These are phyloP conservation scores for Pyralis farinalis DNA, from an alignment of 2,888 invertebrate genomes.

Conservation along the genomic window DNA sequence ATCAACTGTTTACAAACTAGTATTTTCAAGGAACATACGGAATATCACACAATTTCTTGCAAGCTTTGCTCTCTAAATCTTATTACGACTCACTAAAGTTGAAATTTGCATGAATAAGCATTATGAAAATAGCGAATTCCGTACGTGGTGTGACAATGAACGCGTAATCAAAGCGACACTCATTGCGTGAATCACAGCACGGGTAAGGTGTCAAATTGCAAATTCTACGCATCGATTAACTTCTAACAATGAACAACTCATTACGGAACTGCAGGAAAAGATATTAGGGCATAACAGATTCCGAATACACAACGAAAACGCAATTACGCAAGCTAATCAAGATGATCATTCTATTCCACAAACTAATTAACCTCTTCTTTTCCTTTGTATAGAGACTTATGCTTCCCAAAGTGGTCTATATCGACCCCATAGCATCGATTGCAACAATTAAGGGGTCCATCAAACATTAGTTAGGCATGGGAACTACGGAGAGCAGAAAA, in stretches of 20 bases:
- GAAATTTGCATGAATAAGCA: not conserved
- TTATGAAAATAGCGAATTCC: not conserved
- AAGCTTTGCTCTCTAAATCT: not conserved
- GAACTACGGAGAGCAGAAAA: no score
- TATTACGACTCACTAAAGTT: not conserved
- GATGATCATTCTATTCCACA: no score
- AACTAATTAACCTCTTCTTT: no score
- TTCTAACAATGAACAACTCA: constrained; percentile 8
- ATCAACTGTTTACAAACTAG: not conserved
- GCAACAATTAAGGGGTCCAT: no score
- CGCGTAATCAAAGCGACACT: not conserved
- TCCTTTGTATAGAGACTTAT: no score
- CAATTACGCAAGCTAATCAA: not conserved
- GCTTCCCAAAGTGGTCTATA: no score
- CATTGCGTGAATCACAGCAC: constrained; percentile 16
- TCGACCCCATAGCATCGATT: no score
- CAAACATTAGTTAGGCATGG: no score
- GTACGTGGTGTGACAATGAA: not conserved
- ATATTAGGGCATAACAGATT: not conserved
- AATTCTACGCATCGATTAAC: constrained; percentile 13
- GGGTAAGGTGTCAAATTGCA: constrained; percentile 11
- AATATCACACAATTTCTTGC: not conserved
- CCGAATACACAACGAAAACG: not conserved
- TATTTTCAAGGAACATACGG: not conserved
- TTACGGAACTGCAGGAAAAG: constrained; percentile 1